These are phyloP conservation scores for Lethenteron reissneri DNA, from an alignment of 2,113 vertebrate genomes.

Conservation along the genomic window DNA sequence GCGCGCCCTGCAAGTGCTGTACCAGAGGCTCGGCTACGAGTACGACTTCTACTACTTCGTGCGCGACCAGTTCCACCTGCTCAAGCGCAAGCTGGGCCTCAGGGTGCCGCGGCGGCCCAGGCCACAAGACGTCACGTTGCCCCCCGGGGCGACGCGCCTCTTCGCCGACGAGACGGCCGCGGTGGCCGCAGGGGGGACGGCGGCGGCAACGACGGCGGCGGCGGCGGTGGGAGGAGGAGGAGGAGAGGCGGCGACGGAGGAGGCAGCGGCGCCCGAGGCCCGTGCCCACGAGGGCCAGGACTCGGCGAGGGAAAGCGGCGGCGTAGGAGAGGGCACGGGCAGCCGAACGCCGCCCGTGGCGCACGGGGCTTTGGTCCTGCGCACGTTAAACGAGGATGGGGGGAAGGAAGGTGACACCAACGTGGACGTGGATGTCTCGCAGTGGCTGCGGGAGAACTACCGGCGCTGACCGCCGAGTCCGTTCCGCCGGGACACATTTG, in stretches of 20 bases:
- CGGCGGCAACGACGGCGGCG: not conserved
- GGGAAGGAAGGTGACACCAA: not conserved
- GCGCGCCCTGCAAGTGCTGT: conserved; percentile 72
- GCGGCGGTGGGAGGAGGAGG: not conserved
- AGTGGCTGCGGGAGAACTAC: not conserved
- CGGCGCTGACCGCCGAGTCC: not conserved
- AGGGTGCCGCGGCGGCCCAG: conserved; percentile 12
- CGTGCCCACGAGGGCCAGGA: not conserved
- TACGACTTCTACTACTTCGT: conserved; percentile 93
- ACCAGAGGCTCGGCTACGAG: conserved; percentile 79
- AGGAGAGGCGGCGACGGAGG: not conserved
- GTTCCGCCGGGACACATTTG: not conserved
- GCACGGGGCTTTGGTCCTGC: not conserved
- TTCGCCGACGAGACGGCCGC: no score
- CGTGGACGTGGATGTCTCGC: not conserved
- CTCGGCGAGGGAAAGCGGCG: not conserved
- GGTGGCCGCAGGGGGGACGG: not conserved
- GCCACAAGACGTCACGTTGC: not conserved
- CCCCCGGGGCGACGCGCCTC: not conserved
- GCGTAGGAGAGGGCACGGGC: not conserved
- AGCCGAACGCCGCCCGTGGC: not conserved
- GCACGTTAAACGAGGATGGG: not conserved
- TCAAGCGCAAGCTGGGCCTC: conserved; percentile 83
- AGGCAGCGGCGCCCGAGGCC: not conserved
- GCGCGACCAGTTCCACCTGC: conserved; percentile 75